Evolutionary conservation across 2,888 invertebrate genomes (phyloP).

Genomic region (Xestia xanthographa): DNA sequence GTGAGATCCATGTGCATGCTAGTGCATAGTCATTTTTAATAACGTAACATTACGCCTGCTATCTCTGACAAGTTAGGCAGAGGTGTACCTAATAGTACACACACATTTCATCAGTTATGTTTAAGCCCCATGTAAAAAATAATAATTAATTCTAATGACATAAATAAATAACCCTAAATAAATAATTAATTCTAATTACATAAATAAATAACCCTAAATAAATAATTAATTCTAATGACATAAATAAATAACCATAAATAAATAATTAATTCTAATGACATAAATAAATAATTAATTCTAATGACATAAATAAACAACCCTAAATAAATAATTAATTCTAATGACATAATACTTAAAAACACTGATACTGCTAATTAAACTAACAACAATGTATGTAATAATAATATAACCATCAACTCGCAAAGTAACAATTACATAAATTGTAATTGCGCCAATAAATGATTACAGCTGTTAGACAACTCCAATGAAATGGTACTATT

Average conservation of each 20-base stretch:
- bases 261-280: background rate
- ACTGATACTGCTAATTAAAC: conserved; percentile 10
- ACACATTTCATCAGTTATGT: background rate
- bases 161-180: too few relatives aligned
- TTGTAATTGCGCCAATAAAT: conserved; percentile 13
- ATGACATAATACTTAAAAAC: background rate
- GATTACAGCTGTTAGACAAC: background rate
- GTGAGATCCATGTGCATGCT: background rate
- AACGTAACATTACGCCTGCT: background rate
- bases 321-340: background rate
- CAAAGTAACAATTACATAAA: conserved; percentile 20
- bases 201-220: too few relatives aligned
- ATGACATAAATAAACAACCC: too few relatives aligned
- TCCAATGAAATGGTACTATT: conserved; percentile 8
- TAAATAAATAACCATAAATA: too few relatives aligned
- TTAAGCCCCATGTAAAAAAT: background rate
- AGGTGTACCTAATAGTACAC: background rate
- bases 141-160: background rate
- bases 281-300: background rate
- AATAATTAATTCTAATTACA: background rate
- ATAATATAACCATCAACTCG: background rate
- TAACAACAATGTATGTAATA: conserved; percentile 11
- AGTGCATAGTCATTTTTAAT: background rate
- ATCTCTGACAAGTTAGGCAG: background rate
- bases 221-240: background rate